Conservation (phyloP, 2,113 vertebrate genomes). For the Mus musculus region DNA sequence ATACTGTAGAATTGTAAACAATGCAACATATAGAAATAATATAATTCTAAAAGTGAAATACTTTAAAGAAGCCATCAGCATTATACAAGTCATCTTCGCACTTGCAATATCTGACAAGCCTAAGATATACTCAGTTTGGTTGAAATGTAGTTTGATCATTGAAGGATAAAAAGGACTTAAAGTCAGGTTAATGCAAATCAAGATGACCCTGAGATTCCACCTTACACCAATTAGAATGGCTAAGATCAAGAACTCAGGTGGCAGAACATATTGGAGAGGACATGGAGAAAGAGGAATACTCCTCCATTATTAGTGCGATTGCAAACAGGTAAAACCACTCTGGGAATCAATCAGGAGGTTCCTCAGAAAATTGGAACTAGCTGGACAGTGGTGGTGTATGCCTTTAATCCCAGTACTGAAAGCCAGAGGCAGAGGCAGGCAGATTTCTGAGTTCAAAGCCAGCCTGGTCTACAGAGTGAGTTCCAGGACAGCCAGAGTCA, state of each 20-base stretch:
- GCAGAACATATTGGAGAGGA: background rate
- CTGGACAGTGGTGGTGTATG: too few species aligned
- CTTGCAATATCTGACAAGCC: background rate
- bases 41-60: background rate
- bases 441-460: too few species aligned
- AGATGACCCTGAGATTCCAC: background rate
- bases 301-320: background rate
- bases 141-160: background rate
- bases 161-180: background rate
- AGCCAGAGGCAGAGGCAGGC: too few species aligned
- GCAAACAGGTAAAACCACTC: background rate
- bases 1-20: background rate
- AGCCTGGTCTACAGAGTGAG: too few species aligned
- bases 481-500: too few species aligned
- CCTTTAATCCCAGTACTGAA: too few species aligned
- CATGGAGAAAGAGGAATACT: background rate
- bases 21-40: slow-evolving; percentile 20
- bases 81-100: background rate
- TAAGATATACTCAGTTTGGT: background rate
- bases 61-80: background rate
- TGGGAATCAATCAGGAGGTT: background rate
- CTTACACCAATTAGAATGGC: background rate
- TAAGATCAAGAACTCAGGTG: background rate
- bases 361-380: too few species aligned
- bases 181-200: background rate